Evolutionary conservation across 2,888 invertebrate species (phyloP), one percentile per base, ranked within the genome.

Genomic region (Chrysomela aeneicollis): DNA sequence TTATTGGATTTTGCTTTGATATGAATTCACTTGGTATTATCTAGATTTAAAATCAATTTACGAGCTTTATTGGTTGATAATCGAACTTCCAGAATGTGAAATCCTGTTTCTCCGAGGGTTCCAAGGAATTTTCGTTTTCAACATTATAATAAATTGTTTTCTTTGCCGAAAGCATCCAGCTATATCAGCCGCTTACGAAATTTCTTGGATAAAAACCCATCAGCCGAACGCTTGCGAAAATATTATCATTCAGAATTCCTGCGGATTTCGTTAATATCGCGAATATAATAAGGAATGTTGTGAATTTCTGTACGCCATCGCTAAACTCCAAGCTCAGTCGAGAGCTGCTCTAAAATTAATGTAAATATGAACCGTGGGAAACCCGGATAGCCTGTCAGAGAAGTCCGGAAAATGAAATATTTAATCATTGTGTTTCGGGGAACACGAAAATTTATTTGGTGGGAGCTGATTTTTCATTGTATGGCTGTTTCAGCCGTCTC

Each of bases 281-380:
- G 26, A 46, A 55, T 55, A 55, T 55, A n/a, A 35, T 55, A 21
- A 52, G 42, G 15, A 42, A 42, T 42, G 15, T 42, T 59, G 10
- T 51, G 47, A 61, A 54, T 37, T 57, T 50, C 15, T 2, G 42
- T 3, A 35, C 35, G n/a, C 12, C 17, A 53, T 49, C 37, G 42
- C 42, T 50, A 57, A 62, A 55, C 19, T 30, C 53, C 17, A 37
- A 60, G 51, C 55, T 50, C 57, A 57, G 35, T 55, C 57, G 21
- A 49, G 21, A 50, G 37, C 51, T 26, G 22, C 22, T 50, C 32
- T 21, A 37, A 54, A 54, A 49, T 55, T 55, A 35, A 57, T 50
- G 61, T 55, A 50, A 50, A 61, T 61, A 61, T 46, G 55, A 55
- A 26, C 19, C 32, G 53, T 47, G 60, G 53, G 60, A 60, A 60